A percentile compares a stretch with the other conserved stretches of the same genome.
Evolutionary conservation across 2,797 vertebrate species (phyloP).

Genomic region (Tragelaphus eurycerus): DNA sequence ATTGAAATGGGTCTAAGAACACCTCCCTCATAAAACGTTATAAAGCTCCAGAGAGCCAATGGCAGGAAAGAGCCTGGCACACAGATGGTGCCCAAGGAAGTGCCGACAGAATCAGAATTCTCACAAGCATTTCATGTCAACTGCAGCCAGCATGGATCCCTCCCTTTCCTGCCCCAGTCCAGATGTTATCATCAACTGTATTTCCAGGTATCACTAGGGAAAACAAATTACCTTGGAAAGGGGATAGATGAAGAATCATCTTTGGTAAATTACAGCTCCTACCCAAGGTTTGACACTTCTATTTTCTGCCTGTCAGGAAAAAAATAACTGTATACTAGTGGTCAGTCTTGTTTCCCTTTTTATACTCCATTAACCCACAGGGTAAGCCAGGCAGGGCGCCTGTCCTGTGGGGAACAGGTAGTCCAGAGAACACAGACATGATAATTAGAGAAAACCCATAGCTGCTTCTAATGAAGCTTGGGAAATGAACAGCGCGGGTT

Average conservation of each 20-base stretch:
- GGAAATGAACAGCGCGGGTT: background rate
- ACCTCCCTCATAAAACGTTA: background rate
- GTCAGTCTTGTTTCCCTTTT: constrained; percentile 58
- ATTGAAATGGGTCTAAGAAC: background rate
- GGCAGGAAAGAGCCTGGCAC: background rate
- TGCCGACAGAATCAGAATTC: background rate
- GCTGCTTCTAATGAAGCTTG: constrained; percentile 15
- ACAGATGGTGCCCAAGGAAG: background rate
- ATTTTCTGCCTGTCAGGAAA: constrained; percentile 70
- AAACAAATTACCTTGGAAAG: constrained; percentile 51
- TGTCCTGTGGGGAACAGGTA: background rate
- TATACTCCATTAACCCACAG: constrained; percentile 40
- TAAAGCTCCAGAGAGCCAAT: background rate
- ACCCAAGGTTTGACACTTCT: constrained; percentile 65
- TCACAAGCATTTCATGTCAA: background rate
- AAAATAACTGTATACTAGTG: constrained; percentile 59
- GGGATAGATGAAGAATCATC: constrained; percentile 56
- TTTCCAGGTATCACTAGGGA: background rate
- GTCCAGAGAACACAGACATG: background rate
- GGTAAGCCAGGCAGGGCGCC: background rate
- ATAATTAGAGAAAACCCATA: background rate
- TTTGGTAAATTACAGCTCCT: constrained; percentile 64
- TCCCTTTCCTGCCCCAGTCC: background rate
- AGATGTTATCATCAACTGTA: background rate
- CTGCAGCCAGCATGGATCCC: background rate